Evolutionary conservation across 1,140 invertebrate genomes (phyloP).

Genomic region (Drosophila setifemur): DNA sequence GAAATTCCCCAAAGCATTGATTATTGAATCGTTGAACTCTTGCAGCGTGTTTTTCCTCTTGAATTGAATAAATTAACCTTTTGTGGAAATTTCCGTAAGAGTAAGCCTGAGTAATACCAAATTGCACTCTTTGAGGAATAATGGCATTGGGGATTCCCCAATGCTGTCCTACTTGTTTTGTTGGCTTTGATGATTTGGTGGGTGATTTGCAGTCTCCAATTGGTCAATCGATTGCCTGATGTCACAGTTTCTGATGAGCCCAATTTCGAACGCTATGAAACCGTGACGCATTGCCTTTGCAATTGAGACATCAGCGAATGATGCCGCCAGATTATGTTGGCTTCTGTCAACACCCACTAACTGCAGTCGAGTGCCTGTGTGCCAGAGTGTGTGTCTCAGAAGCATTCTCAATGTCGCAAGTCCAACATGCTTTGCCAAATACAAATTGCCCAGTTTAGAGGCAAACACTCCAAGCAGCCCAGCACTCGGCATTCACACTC

Average conservation of each 20-base stretch:
- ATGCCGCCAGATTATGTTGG: conserved; percentile 16
- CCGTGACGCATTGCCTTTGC: conserved; percentile 43
- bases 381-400: conserved; percentile 14
- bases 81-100: not conserved
- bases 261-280: conserved; percentile 47
- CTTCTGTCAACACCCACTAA: not conserved
- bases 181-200: not conserved
- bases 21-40: not conserved
- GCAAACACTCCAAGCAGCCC: conserved; percentile 18
- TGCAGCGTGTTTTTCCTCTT: not conserved
- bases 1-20: not conserved
- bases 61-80: not conserved
- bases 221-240: conserved; percentile 34
- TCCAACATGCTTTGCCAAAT: conserved; percentile 35
- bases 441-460: conserved; percentile 38
- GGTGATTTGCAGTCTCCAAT: conserved; percentile 4
- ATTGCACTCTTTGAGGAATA: no score
- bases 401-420: conserved; percentile 43
- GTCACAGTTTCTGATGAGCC: conserved; percentile 24
- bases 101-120: no score
- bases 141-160: not conserved
- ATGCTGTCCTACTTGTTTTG: not conserved
- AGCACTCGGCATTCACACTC: conserved; percentile 29
- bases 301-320: conserved; percentile 37
- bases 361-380: not conserved